Evolutionary conservation across 1,140 invertebrate genomes (phyloP).

Genomic region (Brachionus rubens): DNA sequence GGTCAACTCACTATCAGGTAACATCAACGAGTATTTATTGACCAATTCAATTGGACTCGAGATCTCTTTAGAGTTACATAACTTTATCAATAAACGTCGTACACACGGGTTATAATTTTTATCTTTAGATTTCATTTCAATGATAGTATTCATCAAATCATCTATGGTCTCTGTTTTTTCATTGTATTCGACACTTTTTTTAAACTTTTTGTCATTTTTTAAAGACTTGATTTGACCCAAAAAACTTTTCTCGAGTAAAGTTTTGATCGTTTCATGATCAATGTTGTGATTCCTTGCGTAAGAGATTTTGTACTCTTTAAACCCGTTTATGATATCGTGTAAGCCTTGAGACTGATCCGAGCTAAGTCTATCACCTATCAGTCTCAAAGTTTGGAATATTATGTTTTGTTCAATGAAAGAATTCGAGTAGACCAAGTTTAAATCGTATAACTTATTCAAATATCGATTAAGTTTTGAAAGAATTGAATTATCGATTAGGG

Average conservation of each 20-base stretch:
- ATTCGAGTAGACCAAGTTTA: not conserved
- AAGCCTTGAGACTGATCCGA: no score
- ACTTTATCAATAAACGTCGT: slow-evolving; percentile 4
- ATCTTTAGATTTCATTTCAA: slow-evolving; percentile 1
- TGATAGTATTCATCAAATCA: not conserved
- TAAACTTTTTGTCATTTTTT: not conserved
- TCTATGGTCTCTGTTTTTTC: not conserved
- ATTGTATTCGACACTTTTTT: not conserved
- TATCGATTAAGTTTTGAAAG: not conserved
- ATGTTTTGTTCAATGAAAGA: not conserved
- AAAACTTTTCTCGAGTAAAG: not conserved
- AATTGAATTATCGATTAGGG: not conserved
- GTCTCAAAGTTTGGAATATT: not conserved
- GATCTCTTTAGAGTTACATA: not conserved
- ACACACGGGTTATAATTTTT: not conserved
- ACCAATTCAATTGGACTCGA: not conserved
- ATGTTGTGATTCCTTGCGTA: not conserved
- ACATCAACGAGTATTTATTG: not conserved
- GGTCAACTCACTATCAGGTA: not conserved
- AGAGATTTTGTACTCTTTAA: not conserved
- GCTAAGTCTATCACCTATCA: no score
- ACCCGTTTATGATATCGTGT: not conserved
- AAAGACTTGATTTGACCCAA: not conserved
- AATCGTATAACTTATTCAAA: not conserved
- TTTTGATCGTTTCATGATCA: not conserved